Evolutionary conservation across 2,113 vertebrate species (phyloP).

Genomic region (Rhinolophus sinicus): DNA sequence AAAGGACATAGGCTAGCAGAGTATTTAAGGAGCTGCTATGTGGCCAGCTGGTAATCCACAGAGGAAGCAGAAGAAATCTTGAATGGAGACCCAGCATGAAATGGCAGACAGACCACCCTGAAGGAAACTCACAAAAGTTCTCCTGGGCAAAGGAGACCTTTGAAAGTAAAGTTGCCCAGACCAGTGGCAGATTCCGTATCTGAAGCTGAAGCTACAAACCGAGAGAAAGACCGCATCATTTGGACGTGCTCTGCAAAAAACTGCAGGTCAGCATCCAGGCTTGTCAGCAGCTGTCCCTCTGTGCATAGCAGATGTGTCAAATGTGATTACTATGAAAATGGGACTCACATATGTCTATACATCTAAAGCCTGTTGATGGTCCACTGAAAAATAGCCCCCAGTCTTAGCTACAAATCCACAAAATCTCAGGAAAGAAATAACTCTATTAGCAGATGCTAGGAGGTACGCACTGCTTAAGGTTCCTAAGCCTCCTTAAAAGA

Average conservation of each 20-base stretch:
- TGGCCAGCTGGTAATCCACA: background rate
- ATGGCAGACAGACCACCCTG: background rate
- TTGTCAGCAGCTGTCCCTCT: background rate
- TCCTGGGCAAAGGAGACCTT: background rate
- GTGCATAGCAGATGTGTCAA: background rate
- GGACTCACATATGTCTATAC: background rate
- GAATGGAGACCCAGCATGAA: background rate
- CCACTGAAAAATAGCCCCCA: background rate
- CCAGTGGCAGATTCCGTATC: background rate
- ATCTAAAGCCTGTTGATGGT: background rate
- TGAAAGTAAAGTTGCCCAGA: background rate
- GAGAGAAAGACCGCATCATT: background rate
- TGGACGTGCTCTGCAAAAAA: background rate
- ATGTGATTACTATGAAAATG: slow-evolving; percentile 30
- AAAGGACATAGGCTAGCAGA: background rate
- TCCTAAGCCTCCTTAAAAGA: background rate
- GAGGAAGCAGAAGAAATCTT: background rate
- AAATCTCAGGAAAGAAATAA: background rate
- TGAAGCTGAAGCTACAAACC: background rate
- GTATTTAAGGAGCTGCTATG: background rate
- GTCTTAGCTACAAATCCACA: background rate
- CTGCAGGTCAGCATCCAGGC: background rate
- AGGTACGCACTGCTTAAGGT: background rate
- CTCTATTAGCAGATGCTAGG: background rate
- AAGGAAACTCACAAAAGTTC: background rate